A percentile compares a stretch with the other conserved stretches of the same genome.
phyloP scores from a whole-genome alignment of 2,797 vertebrate species.

The Parotocinclus haroldoi region DNA sequence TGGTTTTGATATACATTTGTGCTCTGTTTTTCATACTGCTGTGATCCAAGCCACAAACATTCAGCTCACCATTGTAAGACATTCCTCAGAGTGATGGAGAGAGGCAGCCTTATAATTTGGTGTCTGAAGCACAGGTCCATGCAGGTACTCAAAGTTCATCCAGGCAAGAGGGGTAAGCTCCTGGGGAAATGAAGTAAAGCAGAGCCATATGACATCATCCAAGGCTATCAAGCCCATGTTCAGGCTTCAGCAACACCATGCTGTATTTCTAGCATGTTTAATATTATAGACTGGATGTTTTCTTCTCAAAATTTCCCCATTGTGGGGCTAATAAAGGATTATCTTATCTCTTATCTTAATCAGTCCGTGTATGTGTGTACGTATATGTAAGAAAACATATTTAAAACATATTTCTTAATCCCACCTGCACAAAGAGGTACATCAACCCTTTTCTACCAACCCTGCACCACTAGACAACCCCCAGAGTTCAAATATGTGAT shows the following conservation, averaged over 20 bases:
- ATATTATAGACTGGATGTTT: neutral
- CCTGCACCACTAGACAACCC: no score
- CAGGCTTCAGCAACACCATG: neutral
- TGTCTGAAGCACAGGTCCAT: neutral
- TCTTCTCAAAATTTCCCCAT: no score
- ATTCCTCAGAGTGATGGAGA: neutral
- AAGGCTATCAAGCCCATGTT: neutral
- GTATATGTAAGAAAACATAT: no score
- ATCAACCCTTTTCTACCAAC: no score
- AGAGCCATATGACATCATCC: neutral
- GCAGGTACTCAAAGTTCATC: neutral
- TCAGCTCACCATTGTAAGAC: neutral
- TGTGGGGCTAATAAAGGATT: no score
- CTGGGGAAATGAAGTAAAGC: neutral
- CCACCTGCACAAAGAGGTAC: no score
- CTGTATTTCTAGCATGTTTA: conserved; percentile 5
- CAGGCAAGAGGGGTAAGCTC: neutral
- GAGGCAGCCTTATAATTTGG: neutral
- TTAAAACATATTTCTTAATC: no score
- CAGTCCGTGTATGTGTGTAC: no score
- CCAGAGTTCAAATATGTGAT: no score
- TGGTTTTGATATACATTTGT: no score
- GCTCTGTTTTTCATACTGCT: conserved; percentile 1
- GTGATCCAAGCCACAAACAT: neutral
- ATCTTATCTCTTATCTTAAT: no score